Conservation (phyloP, 2,113 vertebrate genomes). For the Tupaia chinensis region DNA sequence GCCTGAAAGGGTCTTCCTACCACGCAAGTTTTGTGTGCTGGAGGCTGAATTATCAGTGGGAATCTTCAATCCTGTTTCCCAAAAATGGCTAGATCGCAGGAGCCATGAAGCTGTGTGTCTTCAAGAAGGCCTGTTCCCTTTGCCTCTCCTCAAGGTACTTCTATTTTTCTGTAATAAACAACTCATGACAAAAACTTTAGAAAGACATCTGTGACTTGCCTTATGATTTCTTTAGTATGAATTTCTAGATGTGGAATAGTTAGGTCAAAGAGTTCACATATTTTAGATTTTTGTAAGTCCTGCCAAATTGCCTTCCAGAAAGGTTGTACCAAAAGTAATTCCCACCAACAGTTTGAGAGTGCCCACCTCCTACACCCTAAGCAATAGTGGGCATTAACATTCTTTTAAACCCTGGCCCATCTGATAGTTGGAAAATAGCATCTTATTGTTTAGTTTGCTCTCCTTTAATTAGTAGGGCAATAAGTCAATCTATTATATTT, state of each 20-base stretch:
- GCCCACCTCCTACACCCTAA: constrained; percentile 51
- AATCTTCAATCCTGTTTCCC: no score
- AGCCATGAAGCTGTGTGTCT: no score
- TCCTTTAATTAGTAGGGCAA: constrained; percentile 38
- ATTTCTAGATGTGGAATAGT: neutral
- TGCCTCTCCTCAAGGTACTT: no score
- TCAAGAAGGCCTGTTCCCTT: no score
- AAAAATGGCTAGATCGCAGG: no score
- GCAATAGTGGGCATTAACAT: constrained; percentile 30
- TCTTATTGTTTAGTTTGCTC: constrained; percentile 61
- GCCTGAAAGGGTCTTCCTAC: no score
- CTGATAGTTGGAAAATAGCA: constrained; percentile 65
- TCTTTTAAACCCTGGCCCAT: constrained; percentile 71
- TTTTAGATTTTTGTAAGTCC: constrained; percentile 42
- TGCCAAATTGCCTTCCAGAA: constrained; percentile 63
- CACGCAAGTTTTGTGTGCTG: no score
- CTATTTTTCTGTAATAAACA: neutral
- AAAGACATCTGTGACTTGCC: neutral
- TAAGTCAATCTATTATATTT: constrained; percentile 12
- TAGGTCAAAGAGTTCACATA: constrained; percentile 49
- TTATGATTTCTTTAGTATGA: constrained; percentile 16
- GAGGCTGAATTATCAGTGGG: no score
- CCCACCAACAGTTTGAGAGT: constrained; percentile 54
- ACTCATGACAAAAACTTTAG: neutral
- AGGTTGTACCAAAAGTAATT: constrained; percentile 58